Evolutionary conservation across 2,888 invertebrate species (phyloP).

Genomic region (Troides aeacus): DNA sequence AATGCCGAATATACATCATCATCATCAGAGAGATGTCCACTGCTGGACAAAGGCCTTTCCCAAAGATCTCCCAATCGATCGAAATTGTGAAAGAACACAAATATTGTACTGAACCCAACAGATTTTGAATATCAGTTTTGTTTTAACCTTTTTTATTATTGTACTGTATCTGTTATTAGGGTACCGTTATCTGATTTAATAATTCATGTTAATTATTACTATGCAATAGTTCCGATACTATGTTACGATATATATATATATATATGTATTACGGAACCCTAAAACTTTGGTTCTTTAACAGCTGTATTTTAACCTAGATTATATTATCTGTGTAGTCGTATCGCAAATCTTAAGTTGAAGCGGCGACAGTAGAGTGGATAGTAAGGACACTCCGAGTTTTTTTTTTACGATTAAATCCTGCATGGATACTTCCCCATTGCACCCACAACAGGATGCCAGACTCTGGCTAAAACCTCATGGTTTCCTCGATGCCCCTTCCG

Average conservation of each 20-base stretch:
- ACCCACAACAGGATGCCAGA: no score
- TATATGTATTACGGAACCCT: background rate
- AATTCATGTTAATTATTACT: slow-evolving; percentile 14
- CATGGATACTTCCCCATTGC: no score
- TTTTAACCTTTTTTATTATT: background rate
- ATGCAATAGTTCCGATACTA: no score
- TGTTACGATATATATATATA: background rate
- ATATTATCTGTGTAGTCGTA: slow-evolving; percentile 24
- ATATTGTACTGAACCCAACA: slow-evolving; percentile 1
- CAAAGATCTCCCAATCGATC: no score
- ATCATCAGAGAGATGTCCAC: no score
- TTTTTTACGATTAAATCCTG: no score
- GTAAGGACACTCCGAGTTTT: slow-evolving; percentile 30
- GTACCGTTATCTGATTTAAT: slow-evolving; percentile 11
- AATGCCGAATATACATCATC: no score
- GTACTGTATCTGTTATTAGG: background rate
- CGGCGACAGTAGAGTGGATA: slow-evolving; percentile 31
- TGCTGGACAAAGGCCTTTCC: no score
- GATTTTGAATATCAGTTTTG: background rate
- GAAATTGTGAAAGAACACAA: background rate
- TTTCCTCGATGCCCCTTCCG: no score
- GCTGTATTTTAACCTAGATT: background rate
- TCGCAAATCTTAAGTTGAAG: slow-evolving; percentile 26
- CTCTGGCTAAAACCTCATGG: no score
- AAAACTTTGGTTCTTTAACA: background rate